phyloP scores from a whole-genome alignment of 2,797 vertebrate species.

The Xiphorhynchus erythropygius region DNA sequence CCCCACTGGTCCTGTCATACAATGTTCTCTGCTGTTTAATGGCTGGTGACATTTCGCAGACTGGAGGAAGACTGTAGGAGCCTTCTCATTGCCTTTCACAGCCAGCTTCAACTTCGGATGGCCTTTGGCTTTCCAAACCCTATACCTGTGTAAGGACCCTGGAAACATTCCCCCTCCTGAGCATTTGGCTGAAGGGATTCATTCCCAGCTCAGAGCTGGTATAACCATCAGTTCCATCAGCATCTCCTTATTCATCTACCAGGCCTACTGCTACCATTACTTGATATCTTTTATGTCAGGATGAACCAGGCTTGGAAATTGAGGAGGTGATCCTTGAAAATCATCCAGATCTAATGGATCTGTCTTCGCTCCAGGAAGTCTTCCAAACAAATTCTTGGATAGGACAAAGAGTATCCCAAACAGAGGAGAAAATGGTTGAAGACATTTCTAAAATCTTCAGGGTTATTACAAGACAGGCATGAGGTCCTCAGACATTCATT shows the following conservation, averaged over 20 bases:
- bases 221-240: background rate
- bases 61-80: background rate
- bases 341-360: background rate
- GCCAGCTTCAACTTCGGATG: background rate
- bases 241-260: background rate
- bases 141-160: background rate
- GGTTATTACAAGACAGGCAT: background rate
- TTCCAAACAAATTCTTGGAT: background rate
- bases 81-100: background rate
- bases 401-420: background rate
- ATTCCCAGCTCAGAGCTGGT: background rate
- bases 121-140: background rate
- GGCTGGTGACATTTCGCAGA: background rate
- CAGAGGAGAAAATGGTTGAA: background rate
- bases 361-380: background rate
- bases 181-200: accelerated
- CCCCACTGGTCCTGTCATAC: accelerated
- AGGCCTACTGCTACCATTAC: background rate
- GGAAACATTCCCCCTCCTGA: accelerated
- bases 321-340: background rate
- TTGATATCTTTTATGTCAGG: background rate
- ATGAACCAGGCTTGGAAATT: background rate
- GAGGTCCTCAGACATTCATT: background rate
- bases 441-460: background rate
- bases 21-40: background rate